These are phyloP conservation scores for Geophilus truncorum DNA, from an alignment of 2,888 invertebrate species.

Conservation along the genomic window DNA sequence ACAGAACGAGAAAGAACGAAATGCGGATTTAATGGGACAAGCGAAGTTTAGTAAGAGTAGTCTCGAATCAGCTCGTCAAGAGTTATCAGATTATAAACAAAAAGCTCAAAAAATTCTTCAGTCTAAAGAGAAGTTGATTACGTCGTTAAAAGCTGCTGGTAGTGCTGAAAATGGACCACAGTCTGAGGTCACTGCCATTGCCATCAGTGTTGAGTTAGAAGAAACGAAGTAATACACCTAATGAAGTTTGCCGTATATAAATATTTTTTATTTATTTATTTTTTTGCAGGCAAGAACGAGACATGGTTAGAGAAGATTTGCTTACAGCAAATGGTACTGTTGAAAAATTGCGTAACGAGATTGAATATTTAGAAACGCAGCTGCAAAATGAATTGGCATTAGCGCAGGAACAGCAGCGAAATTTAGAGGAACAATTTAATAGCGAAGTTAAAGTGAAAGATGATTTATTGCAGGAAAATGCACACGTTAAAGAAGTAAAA, in stretches of 20 bases:
- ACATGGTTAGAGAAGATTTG: constrained; percentile 57
- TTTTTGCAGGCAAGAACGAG: constrained; percentile 53
- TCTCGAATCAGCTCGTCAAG: constrained; percentile 52
- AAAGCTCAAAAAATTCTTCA: constrained; percentile 71
- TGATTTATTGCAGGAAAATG: constrained; percentile 51
- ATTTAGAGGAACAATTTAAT: constrained; percentile 52
- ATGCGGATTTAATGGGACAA: constrained; percentile 45
- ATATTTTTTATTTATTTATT: neutral
- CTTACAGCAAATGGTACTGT: constrained; percentile 52
- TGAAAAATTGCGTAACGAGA: constrained; percentile 52
- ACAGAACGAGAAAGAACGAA: constrained; percentile 45
- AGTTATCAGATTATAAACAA: constrained; percentile 70
- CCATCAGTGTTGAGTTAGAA: constrained; percentile 54
- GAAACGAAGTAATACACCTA: constrained; percentile 52
- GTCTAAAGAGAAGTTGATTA: constrained; percentile 69
- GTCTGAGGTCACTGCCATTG: constrained; percentile 43
- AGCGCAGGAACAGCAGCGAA: constrained; percentile 49
- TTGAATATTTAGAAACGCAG: constrained; percentile 52
- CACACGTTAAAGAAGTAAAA: constrained; percentile 50
- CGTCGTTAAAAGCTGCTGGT: constrained; percentile 53
- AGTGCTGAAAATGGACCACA: constrained; percentile 40
- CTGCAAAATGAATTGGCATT: constrained; percentile 51
- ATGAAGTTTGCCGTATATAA: neutral
- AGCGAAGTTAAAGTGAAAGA: constrained; percentile 49
- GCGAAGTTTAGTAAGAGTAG: constrained; percentile 48